Evolutionary conservation across 2,888 invertebrate species (phyloP).

Genomic region (Epiblema foenella): DNA sequence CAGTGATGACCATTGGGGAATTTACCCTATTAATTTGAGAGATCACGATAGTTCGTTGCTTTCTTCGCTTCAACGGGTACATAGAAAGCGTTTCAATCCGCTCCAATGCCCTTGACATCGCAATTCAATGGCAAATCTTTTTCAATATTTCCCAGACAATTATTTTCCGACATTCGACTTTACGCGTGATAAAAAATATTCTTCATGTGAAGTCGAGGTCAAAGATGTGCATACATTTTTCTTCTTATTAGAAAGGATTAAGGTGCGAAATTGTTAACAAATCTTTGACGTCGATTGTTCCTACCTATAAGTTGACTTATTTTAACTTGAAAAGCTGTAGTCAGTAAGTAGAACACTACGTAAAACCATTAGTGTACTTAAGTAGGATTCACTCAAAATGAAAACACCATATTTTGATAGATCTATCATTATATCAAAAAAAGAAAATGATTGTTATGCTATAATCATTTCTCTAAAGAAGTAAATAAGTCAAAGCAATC

Average conservation of each 20-base stretch:
- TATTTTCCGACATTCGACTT: slow-evolving; percentile 5
- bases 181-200: background rate
- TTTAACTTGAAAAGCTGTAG: too few species aligned
- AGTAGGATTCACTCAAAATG: too few species aligned
- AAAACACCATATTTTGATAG: too few species aligned
- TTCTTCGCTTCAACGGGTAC: slow-evolving; percentile 47
- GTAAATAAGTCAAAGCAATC: slow-evolving; percentile 39
- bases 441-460: slow-evolving; percentile 35
- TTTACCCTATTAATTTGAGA: slow-evolving; percentile 1
- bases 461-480: slow-evolving; percentile 38
- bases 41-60: slow-evolving; percentile 37
- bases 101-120: slow-evolving; percentile 60
- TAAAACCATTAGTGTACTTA: slow-evolving; percentile 3
- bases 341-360: background rate
- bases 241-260: too few species aligned
- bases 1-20: too few species aligned
- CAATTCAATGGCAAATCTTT: slow-evolving; percentile 44
- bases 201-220: too few species aligned
- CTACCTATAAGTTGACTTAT: too few species aligned
- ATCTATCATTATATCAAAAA: slow-evolving; percentile 20
- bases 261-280: too few species aligned
- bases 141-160: slow-evolving; percentile 19
- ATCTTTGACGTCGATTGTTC: too few species aligned
- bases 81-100: slow-evolving; percentile 68
- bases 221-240: too few species aligned